phyloP scores from a whole-genome alignment of 2,888 invertebrate genomes.

The Bellardia pandia region DNA sequence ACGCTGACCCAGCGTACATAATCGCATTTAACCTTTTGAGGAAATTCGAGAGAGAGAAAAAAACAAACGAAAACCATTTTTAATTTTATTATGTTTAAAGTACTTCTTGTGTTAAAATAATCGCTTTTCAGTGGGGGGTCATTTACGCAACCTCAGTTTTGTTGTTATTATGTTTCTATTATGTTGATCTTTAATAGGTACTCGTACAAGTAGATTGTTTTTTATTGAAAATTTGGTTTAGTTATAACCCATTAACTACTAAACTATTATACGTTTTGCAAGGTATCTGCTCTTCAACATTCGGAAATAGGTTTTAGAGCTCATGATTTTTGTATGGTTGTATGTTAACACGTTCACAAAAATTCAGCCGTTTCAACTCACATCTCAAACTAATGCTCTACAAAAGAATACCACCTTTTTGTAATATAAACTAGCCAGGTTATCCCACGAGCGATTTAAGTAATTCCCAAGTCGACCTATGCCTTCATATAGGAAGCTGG shows the following conservation, averaged over 20 bases:
- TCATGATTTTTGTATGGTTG: no score
- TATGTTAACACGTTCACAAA: no score
- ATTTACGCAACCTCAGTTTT: constrained; percentile 48
- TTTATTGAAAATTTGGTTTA: not conserved
- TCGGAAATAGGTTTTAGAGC: no score
- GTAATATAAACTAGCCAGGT: no score
- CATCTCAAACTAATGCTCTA: no score
- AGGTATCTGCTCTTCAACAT: no score
- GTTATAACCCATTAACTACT: not conserved
- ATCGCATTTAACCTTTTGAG: constrained; percentile 31
- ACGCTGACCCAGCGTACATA: constrained; percentile 25
- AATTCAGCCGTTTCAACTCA: no score
- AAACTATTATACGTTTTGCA: no score
- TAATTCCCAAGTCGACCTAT: no score
- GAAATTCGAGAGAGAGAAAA: constrained; percentile 8
- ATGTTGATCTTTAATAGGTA: constrained; percentile 5
- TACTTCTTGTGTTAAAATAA: constrained; percentile 53
- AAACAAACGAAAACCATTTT: constrained; percentile 19
- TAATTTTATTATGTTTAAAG: constrained; percentile 27
- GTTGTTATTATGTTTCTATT: not conserved
- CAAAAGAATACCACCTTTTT: no score
- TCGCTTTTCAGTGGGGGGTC: constrained; percentile 48
- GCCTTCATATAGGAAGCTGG: no score
- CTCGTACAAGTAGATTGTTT: constrained; percentile 8
- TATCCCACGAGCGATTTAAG: no score